phyloP scores from a whole-genome alignment of 2,113 vertebrate genomes.

The Fregetta grallaria region DNA sequence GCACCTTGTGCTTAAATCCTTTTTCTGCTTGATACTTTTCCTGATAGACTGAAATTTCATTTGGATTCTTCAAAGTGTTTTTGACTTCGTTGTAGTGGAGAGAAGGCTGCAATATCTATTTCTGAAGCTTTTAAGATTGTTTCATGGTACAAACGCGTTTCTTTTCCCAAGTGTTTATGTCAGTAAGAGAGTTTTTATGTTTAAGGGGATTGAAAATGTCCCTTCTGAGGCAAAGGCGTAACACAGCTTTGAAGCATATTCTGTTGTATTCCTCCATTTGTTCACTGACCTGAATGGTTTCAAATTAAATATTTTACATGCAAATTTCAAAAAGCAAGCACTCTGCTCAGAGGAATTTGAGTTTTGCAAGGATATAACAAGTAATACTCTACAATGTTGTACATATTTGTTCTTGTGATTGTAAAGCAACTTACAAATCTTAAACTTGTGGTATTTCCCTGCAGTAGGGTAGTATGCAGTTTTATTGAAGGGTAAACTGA shows the following conservation, averaged over 20 bases:
- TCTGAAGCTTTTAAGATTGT: neutral
- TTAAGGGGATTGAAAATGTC: neutral
- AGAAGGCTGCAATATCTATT: neutral
- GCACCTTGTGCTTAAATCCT: neutral
- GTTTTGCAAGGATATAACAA: neutral
- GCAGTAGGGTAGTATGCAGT: neutral
- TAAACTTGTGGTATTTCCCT: neutral
- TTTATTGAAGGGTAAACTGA: neutral
- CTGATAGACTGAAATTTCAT: neutral
- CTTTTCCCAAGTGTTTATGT: neutral
- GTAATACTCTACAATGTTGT: neutral
- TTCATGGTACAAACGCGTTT: neutral
- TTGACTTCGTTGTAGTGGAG: neutral
- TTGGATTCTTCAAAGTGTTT: neutral
- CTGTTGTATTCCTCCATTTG: neutral
- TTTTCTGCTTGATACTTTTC: neutral
- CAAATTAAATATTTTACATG: neutral
- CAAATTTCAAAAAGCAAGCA: neutral
- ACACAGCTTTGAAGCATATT: neutral
- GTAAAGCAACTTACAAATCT: neutral
- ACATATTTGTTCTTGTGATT: accelerated
- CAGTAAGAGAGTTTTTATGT: neutral
- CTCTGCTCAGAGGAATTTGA: neutral
- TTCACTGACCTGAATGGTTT: neutral
- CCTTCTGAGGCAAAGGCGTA: neutral